Evolutionary conservation across 2,888 invertebrate genomes (phyloP).

Genomic region (Calephelis perditalis): DNA sequence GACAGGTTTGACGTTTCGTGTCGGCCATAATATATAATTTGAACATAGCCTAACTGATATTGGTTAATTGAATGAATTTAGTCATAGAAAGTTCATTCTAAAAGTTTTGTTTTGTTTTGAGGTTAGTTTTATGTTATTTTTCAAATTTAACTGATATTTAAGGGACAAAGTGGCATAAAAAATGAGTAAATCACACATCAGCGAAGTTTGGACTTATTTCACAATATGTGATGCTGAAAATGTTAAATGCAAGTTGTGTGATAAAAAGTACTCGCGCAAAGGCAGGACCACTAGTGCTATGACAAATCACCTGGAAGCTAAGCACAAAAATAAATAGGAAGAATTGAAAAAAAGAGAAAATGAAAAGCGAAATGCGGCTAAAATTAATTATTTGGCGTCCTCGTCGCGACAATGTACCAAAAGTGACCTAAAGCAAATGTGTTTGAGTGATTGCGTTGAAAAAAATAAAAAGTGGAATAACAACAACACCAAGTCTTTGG

Average conservation of each 20-base stretch:
- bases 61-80: too few relatives aligned
- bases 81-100: too few relatives aligned
- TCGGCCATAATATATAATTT: too few relatives aligned
- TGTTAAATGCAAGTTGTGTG: constrained; percentile 24
- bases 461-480: constrained; percentile 17
- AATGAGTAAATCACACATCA: constrained; percentile 21
- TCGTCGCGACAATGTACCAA: constrained; percentile 21
- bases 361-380: constrained; percentile 20
- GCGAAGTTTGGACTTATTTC: constrained; percentile 24
- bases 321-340: constrained; percentile 22
- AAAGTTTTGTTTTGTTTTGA: constrained; percentile 19
- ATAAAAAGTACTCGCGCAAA: constrained; percentile 26
- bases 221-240: constrained; percentile 22
- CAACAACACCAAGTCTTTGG: constrained; percentile 9
- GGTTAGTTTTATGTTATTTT: constrained; percentile 22
- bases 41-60: too few relatives aligned
- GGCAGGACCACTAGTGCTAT: constrained; percentile 26
- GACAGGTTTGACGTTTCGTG: too few relatives aligned
- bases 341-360: constrained; percentile 22
- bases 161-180: constrained; percentile 20
- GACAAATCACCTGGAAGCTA: constrained; percentile 24
- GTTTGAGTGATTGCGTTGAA: constrained; percentile 20
- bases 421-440: constrained; percentile 20
- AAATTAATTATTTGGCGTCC: constrained; percentile 23
- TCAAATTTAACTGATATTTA: constrained; percentile 22